phyloP scores from a whole-genome alignment of 2,888 invertebrate genomes.

The Chrysolina americana region DNA sequence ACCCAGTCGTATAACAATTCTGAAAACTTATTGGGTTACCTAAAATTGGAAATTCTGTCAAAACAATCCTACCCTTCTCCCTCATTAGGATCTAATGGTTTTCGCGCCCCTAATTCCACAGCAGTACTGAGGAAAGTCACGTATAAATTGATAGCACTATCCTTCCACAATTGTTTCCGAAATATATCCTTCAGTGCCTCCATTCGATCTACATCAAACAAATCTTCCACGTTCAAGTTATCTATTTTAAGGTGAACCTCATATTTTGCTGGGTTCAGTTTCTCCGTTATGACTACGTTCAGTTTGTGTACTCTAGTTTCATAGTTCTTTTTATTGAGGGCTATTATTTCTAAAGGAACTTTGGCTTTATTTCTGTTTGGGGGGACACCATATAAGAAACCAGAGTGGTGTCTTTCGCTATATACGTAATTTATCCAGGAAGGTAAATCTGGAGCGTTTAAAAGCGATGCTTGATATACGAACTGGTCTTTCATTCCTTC shows the following conservation, averaged over 20 bases:
- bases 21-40: slow-evolving; percentile 61
- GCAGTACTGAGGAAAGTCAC: slow-evolving; percentile 89
- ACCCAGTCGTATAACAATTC: slow-evolving; percentile 86
- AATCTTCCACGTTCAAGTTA: slow-evolving; percentile 90
- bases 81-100: slow-evolving; percentile 86
- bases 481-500: slow-evolving; percentile 75
- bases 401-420: slow-evolving; percentile 82
- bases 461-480: slow-evolving; percentile 82
- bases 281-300: slow-evolving; percentile 73
- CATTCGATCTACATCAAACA: slow-evolving; percentile 81
- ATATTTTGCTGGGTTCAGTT: slow-evolving; percentile 78
- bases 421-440: slow-evolving; percentile 89
- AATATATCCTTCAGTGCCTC: slow-evolving; percentile 84
- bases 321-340: slow-evolving; percentile 83
- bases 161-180: slow-evolving; percentile 83
- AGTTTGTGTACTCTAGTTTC: slow-evolving; percentile 79
- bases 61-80: slow-evolving; percentile 81
- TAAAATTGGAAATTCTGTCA: background rate
- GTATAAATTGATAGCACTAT: slow-evolving; percentile 82
- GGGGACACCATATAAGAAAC: slow-evolving; percentile 89
- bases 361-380: slow-evolving; percentile 74
- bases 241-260: slow-evolving; percentile 91
- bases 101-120: slow-evolving; percentile 85
- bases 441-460: slow-evolving; percentile 87
- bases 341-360: slow-evolving; percentile 81